phyloP scores from a whole-genome alignment of 92 coral and sea anemone species.

The Meandrina meandrites region DNA sequence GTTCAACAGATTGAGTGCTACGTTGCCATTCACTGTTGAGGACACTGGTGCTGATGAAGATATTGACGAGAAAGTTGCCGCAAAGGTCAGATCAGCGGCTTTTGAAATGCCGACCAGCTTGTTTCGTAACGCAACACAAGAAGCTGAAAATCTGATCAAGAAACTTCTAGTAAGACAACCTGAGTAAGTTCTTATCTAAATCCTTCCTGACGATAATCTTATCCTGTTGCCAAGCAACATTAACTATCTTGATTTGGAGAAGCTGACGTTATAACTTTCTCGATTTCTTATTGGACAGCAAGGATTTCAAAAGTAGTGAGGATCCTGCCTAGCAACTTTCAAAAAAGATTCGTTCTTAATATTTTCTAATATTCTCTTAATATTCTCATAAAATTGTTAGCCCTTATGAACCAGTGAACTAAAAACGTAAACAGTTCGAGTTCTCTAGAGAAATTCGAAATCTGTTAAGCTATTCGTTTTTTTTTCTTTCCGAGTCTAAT shows the following conservation, averaged over 20 bases:
- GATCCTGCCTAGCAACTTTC: no score
- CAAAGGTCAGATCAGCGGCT: slow-evolving; percentile 63
- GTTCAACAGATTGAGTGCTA: slow-evolving; percentile 72
- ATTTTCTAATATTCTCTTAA: no score
- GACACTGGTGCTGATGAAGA: slow-evolving; percentile 70
- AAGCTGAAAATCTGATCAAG: slow-evolving; percentile 65
- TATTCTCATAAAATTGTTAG: no score
- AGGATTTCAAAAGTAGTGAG: no score
- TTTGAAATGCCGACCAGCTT: slow-evolving; percentile 59
- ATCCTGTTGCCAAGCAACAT: not conserved
- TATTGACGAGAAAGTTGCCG: slow-evolving; percentile 69
- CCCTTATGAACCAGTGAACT: no score
- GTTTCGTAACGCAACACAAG: slow-evolving; percentile 68
- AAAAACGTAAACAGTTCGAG: no score
- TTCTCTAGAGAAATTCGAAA: no score
- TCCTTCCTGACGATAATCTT: not conserved
- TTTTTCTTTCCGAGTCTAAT: no score
- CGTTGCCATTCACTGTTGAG: slow-evolving; percentile 76
- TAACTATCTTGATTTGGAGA: not conserved
- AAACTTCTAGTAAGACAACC: slow-evolving; percentile 76
- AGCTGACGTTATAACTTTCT: not conserved
- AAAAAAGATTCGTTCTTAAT: no score
- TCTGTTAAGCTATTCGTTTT: no score
- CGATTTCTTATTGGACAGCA: no score
- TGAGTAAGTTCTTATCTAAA: slow-evolving; percentile 57